phyloP scores from a whole-genome alignment of 2,113 vertebrate genomes.

The Archilochus colubris region DNA sequence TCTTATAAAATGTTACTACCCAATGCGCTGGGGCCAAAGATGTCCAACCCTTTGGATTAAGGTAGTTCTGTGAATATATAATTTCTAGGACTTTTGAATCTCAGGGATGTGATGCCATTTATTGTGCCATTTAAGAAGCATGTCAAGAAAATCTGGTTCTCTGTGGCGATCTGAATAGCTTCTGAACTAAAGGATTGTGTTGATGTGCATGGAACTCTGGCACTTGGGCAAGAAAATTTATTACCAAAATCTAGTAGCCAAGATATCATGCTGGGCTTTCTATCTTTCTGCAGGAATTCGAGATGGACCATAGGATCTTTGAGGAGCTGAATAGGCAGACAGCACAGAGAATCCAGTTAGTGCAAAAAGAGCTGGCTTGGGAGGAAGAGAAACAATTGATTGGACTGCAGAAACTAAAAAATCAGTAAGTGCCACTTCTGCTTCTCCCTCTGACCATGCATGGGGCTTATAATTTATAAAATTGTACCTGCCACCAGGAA shows the following conservation, averaged over 20 bases:
- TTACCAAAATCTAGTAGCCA: neutral
- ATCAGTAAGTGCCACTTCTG: constrained; percentile 68
- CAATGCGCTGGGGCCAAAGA: neutral
- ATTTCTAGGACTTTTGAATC: neutral
- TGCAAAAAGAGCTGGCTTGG: constrained; percentile 85
- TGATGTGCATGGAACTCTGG: neutral
- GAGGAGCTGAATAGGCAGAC: constrained; percentile 79
- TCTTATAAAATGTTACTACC: neutral
- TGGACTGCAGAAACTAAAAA: constrained; percentile 83
- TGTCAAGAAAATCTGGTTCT: neutral
- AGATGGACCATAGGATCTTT: constrained; percentile 79
- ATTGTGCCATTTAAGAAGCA: neutral
- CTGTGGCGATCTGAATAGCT: neutral
- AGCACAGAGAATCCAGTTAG: constrained; percentile 71
- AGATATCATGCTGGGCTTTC: neutral
- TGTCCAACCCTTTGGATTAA: neutral
- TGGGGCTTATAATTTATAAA: neutral
- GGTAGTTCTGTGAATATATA: neutral
- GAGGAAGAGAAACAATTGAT: constrained; percentile 81
- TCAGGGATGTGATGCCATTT: neutral
- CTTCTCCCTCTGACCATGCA: neutral
- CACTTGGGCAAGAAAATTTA: neutral
- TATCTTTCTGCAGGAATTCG: constrained; percentile 79
- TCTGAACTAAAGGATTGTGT: neutral
- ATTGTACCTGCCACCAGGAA: neutral